Evolutionary conservation across 2,888 invertebrate species (phyloP).

Genomic region (Nebria brevicollis): DNA sequence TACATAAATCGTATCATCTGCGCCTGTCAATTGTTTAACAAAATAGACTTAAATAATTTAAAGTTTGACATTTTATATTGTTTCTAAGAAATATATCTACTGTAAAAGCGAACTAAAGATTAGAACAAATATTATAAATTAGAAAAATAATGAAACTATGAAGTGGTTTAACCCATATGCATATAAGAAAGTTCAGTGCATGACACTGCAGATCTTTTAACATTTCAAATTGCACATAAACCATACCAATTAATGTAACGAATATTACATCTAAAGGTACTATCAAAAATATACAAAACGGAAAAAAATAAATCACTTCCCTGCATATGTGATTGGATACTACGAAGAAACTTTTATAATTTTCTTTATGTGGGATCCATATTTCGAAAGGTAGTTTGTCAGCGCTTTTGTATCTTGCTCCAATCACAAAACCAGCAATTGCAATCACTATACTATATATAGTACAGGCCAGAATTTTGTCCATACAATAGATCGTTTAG

Average conservation of each 20-base stretch:
- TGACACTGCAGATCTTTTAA: too few species aligned
- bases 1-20: too few species aligned
- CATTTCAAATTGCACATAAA: slow-evolving; percentile 24
- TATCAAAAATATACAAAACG: background rate
- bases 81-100: too few species aligned
- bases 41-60: too few species aligned
- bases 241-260: slow-evolving; percentile 17
- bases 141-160: too few species aligned
- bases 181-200: too few species aligned
- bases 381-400: slow-evolving; percentile 4
- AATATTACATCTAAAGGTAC: slow-evolving; percentile 18
- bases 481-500: background rate
- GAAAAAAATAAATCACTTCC: background rate
- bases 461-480: slow-evolving; percentile 1
- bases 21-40: too few species aligned
- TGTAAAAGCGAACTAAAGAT: too few species aligned
- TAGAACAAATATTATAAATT: too few species aligned
- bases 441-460: background rate
- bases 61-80: too few species aligned
- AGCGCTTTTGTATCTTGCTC: background rate
- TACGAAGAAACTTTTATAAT: slow-evolving; percentile 20
- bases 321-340: slow-evolving; percentile 19
- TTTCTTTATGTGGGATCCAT: slow-evolving; percentile 18
- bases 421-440: slow-evolving; percentile 1
- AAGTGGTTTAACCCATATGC: too few species aligned